These are phyloP conservation scores for Podarcis muralis DNA, from an alignment of 2,113 vertebrate genomes.

Conservation along the genomic window DNA sequence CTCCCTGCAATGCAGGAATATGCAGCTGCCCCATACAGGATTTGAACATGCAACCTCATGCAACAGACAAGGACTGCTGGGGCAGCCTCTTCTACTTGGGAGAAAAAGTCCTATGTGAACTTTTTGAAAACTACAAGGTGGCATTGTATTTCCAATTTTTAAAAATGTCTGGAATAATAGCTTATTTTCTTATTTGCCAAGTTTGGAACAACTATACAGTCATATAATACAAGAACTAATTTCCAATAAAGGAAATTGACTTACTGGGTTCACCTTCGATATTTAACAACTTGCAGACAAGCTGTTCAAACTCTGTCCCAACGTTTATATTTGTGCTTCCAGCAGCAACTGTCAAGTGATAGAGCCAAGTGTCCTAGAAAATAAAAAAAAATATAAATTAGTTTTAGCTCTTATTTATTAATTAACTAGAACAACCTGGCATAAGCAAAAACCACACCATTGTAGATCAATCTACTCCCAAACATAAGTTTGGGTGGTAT, in stretches of 20 bases:
- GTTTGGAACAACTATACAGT: background rate
- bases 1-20: too few species aligned
- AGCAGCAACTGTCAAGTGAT: slow-evolving; percentile 92
- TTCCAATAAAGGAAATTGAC: slow-evolving; percentile 52
- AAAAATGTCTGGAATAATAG: background rate
- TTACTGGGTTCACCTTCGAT: slow-evolving; percentile 89
- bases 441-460: background rate
- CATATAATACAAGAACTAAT: background rate
- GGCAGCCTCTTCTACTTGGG: too few species aligned
- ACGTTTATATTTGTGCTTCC: slow-evolving; percentile 85
- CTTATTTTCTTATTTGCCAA: background rate
- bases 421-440: background rate
- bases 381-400: slow-evolving; percentile 33
- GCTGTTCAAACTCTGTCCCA: slow-evolving; percentile 95
- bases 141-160: background rate
- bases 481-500: background rate
- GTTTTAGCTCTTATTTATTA: background rate
- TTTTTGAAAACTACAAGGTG: background rate
- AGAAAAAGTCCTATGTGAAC: too few species aligned
- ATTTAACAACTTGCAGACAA: slow-evolving; percentile 90
- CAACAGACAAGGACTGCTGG: background rate
- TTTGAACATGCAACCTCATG: too few species aligned
- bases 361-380: slow-evolving; percentile 91
- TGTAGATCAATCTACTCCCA: background rate
- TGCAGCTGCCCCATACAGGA: too few species aligned